These are phyloP conservation scores for Epistrophella euchroma DNA, from an alignment of 2,888 invertebrate species.

Conservation along the genomic window DNA sequence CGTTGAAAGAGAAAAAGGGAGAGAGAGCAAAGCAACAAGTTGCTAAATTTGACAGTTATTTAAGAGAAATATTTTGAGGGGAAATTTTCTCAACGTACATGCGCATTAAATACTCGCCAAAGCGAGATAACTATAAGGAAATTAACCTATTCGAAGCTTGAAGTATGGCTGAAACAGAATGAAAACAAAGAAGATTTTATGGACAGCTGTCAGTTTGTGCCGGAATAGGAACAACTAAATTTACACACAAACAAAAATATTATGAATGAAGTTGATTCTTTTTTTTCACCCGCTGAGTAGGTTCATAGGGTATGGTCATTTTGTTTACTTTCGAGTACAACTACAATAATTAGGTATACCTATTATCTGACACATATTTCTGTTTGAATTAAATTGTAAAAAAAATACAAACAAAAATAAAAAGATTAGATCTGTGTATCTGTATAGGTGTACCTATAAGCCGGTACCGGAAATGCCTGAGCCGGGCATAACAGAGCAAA, in stretches of 20 bases:
- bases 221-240: constrained; percentile 7
- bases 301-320: constrained; percentile 2
- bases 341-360: constrained; percentile 30
- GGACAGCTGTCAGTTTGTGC: constrained; percentile 31
- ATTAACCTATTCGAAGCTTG: background rate
- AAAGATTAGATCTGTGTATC: background rate
- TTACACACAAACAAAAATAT: constrained; percentile 33
- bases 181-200: constrained; percentile 51
- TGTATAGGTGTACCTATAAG: constrained; percentile 85
- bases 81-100: constrained; percentile 46
- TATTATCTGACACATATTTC: constrained; percentile 49
- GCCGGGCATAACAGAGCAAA: constrained; percentile 88
- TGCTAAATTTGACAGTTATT: constrained; percentile 68
- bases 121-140: constrained; percentile 34
- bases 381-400: constrained; percentile 17
- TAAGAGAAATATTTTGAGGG: constrained; percentile 64
- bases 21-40: constrained; percentile 73
- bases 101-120: constrained; percentile 18
- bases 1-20: constrained; percentile 25
- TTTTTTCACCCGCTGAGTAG: background rate
- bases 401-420: constrained; percentile 3
- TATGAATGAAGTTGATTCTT: constrained; percentile 64
- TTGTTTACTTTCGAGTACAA: constrained; percentile 66
- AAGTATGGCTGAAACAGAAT: constrained; percentile 39
- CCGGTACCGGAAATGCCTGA: constrained; percentile 90